Percentiles rank a stretch among this genome's conserved stretches.
phyloP scores from a whole-genome alignment of 2,797 vertebrate genomes.

The Tiaroga cobitis region DNA sequence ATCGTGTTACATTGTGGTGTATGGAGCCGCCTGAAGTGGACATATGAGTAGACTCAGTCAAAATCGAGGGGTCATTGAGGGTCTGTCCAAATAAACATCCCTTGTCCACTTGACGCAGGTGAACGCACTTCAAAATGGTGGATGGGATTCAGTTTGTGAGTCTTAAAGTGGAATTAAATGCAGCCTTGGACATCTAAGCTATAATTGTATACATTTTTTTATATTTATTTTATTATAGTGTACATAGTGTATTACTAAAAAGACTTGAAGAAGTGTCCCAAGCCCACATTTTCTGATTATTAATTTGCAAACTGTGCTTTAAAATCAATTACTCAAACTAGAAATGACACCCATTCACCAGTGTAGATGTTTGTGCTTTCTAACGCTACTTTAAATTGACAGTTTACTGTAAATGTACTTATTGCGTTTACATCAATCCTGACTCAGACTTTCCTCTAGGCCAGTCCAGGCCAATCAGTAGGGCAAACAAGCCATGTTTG shows the following conservation, averaged over 20 bases:
- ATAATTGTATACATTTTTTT: background rate
- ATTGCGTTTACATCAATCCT: constrained; percentile 70
- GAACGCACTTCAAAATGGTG: background rate
- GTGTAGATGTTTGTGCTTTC: constrained; percentile 57
- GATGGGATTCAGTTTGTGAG: background rate
- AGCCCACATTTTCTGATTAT: background rate
- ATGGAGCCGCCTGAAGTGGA: background rate
- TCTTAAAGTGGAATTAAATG: background rate
- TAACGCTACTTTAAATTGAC: constrained; percentile 66
- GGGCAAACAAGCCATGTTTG: constrained; percentile 78
- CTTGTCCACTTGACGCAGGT: background rate
- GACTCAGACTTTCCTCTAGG: constrained; percentile 60
- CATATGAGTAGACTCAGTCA: background rate
- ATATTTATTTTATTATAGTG: too few species aligned
- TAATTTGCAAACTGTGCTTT: background rate
- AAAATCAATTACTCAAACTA: background rate
- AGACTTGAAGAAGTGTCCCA: background rate
- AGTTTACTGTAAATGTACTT: constrained; percentile 75
- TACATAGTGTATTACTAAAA: background rate
- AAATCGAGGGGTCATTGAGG: background rate
- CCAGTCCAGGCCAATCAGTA: constrained; percentile 80
- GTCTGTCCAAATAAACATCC: background rate
- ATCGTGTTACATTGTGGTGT: background rate
- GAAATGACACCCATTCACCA: constrained; percentile 7
- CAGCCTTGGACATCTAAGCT: background rate